Percentiles rank a stretch among this genome's conserved stretches.
These are phyloP conservation scores for Sycon ciliatum DNA, from an alignment of 37 sponge, comb jelly and placozoan species.

Conservation along the genomic window DNA sequence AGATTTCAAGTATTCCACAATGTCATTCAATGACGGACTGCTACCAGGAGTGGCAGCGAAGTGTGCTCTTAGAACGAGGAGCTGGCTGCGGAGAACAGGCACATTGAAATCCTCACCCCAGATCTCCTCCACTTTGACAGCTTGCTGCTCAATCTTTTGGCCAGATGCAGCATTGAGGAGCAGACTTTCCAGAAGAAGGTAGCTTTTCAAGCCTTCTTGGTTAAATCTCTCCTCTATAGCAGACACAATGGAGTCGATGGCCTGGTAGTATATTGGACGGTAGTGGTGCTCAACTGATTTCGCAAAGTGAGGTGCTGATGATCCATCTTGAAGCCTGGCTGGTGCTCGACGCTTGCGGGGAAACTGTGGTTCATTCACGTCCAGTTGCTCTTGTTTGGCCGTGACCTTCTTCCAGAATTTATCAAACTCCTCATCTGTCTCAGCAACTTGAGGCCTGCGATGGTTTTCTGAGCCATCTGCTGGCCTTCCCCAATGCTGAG, in stretches of 20 bases:
- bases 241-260: conserved; percentile 31
- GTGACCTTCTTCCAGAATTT: conserved; percentile 36
- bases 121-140: conserved; percentile 17
- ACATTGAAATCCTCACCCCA: conserved; percentile 32
- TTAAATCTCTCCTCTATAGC: conserved; percentile 31
- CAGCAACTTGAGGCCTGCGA: conserved; percentile 27
- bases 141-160: conserved; percentile 16
- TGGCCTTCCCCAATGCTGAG: conserved; percentile 57
- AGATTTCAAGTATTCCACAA: too few species aligned
- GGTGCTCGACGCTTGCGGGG: conserved; percentile 17
- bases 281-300: conserved; percentile 36
- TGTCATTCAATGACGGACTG: too few species aligned
- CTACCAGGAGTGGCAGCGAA: too few species aligned
- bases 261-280: conserved; percentile 35
- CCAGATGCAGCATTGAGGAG: conserved; percentile 32
- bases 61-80: too few species aligned
- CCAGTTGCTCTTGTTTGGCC: conserved; percentile 18
- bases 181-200: conserved; percentile 23
- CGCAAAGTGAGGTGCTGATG: conserved; percentile 15
- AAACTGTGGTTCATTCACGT: conserved; percentile 10
- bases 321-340: conserved; percentile 21
- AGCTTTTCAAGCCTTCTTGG: conserved; percentile 38
- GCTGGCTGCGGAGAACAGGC: too few species aligned
- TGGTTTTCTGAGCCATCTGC: conserved; percentile 24
- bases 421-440: conserved; percentile 36